Base-by-base conservation (phyloP, 2,797 vertebrate species). In the Ciconia nigra region DNA sequence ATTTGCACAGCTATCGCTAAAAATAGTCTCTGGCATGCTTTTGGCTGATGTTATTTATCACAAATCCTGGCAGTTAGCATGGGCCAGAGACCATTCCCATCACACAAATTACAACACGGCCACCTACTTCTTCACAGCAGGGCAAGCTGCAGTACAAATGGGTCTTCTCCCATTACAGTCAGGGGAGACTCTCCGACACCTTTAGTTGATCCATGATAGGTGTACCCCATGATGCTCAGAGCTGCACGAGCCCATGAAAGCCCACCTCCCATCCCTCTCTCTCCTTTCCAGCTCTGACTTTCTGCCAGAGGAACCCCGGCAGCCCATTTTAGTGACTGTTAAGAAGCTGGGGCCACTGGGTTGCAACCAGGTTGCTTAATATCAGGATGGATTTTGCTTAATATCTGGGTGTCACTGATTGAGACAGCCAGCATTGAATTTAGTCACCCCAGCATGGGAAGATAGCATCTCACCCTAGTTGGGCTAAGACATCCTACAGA, bases 381-480 rank as follows among this genome's bases (percentile, higher is more conserved):
- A 44, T 37, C 46, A 54, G 29, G 11, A 22, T n/a, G 41, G n/a
- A 33, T 15, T 66, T 58, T 12, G 10, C 25, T 39, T 29, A 29
- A 21, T 17, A 46, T 8, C 61, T 0, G 0, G 4, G 11, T 54
- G 47, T 42, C 49, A 11, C 35, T 33, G 67, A 51, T 33, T 3
- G 6, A 55, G 49, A 26, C 7, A n/a, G 18, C 51, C 39, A 46
- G n/a, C 5, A 2, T 5, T 54, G 39, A 76, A 54, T 25, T n/a
- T 39, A 20, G 24, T 69, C 5, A 1, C 42, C 31, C 47, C 63
- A 37, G 31, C 25, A 49, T 3, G 8, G 26, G 31, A 63, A 63
- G 42, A 41, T 33, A 33, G 41, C 37, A 10, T 24, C 65, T 63
- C 35, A 29, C 47, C 41, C 41, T 55, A 39, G 29, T 0, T 69